phyloP scores from a whole-genome alignment of 2,113 vertebrate genomes.

The Redunca redunca region DNA sequence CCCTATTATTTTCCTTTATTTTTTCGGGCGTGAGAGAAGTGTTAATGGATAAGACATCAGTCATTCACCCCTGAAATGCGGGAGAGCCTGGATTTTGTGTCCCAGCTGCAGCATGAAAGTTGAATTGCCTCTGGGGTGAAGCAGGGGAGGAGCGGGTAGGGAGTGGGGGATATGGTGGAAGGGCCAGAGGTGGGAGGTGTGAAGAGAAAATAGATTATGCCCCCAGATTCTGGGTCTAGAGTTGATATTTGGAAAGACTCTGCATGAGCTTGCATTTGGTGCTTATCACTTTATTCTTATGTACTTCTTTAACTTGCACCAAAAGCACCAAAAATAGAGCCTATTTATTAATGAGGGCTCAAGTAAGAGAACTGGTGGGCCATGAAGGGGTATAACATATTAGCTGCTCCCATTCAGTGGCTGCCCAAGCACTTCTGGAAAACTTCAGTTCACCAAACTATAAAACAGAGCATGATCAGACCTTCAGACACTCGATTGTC shows the following conservation, averaged over 20 bases:
- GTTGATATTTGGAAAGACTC: neutral
- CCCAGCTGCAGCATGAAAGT: neutral
- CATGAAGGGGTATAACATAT: accelerated
- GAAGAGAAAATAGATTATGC: neutral
- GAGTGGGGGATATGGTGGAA: accelerated
- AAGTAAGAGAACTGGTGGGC: neutral
- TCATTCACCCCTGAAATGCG: neutral
- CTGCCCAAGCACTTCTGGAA: neutral
- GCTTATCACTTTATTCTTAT: neutral
- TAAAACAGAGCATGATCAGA: neutral
- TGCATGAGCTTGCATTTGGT: neutral
- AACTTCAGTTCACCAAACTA: neutral
- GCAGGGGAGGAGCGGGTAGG: neutral
- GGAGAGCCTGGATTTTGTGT: neutral
- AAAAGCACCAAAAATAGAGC: neutral
- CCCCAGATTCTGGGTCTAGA: neutral
- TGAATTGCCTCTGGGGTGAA: accelerated
- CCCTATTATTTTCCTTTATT: slow-evolving; percentile 40
- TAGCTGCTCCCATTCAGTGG: too few species aligned
- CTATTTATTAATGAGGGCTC: neutral
- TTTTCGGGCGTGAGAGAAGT: neutral
- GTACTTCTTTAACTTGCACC: neutral
- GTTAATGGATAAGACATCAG: neutral
- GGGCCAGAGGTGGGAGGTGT: neutral
- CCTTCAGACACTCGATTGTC: neutral